Evolutionary conservation across 2,113 vertebrate species (phyloP), one percentile per base, ranked within the genome.

Genomic region (Barbus barbus): DNA sequence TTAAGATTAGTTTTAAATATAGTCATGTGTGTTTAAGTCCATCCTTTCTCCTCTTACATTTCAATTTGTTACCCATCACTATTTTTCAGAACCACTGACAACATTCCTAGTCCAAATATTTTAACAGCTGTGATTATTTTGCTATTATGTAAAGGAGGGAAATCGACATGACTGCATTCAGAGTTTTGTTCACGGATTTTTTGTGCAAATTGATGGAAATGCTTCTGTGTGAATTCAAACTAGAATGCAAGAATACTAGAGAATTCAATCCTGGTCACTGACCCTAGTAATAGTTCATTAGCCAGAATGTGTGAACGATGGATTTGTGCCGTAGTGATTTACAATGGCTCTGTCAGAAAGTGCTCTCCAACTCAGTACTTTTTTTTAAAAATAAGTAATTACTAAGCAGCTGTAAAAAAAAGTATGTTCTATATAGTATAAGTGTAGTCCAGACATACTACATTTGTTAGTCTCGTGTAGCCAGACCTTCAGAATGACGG

Each of bases 81-180:
- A 85, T 41, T 83, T 74, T 85, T 61, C 77, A 67, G 73, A 73
- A 78, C 72, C 77, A 83, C 36, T 83, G 73, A 53, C 26, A 87
- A 77, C 46, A 87, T 73, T 46, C 53, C 65, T 75, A 18, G 38
- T 28, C 9, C 31, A 44, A 71, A 80, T 31, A 1, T 6, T 61
- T 61, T 65, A 46, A 71, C 53, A 85, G 61, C 81, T 67, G 28
- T 24, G 36, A 72, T 41, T n/a, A 72, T 91, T 91, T 91, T 93
- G 89, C 91, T 85, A 88, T 36, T 78, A n/a, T 78, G 26, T 31
- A 20, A 48, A 46, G n/a, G 6, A 22, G 22, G 41, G 44, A 51
- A 48, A 58, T 16, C n/a, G 6, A 73, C 41, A 73, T 28, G 4
- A 78, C 20, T 44, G 5, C 22, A 44, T 24, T 51, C 8, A 12